Evolutionary conservation across 2,113 vertebrate species (phyloP).

Genomic region (Callopanchax toddi): DNA sequence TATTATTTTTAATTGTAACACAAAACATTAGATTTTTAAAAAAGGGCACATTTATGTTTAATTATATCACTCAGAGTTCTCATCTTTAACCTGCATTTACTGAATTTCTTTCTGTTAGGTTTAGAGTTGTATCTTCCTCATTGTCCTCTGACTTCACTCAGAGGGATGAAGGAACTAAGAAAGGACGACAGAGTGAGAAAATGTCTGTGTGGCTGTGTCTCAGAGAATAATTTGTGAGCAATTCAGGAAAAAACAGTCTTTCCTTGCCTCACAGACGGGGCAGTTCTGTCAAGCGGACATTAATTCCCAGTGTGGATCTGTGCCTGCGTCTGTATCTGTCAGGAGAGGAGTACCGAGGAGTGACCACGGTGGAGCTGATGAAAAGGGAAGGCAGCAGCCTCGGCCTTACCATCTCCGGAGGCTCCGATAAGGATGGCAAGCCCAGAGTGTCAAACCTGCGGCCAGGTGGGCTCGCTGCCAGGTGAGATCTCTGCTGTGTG

Average conservation of each 20-base stretch:
- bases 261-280: conserved; percentile 37
- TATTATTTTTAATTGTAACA: no score
- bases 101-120: no score
- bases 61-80: no score
- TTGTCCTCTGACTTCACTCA: conserved; percentile 24
- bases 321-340: conserved; percentile 54
- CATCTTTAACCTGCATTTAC: no score
- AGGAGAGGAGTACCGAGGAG: conserved; percentile 91
- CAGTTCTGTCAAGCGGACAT: conserved; percentile 47
- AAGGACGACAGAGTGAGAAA: conserved; percentile 36
- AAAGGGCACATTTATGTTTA: no score
- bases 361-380: conserved; percentile 94
- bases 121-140: neutral
- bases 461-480: conserved; percentile 93
- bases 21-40: no score
- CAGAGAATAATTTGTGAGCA: conserved; percentile 25
- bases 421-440: conserved; percentile 96
- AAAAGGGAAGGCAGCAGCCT: conserved; percentile 96
- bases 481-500: conserved; percentile 84
- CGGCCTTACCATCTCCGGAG: conserved; percentile 95
- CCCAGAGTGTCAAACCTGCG: conserved; percentile 95
- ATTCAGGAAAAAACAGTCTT: conserved; percentile 23
- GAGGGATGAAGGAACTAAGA: conserved; percentile 26
- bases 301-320: conserved; percentile 51
- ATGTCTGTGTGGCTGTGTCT: conserved; percentile 43